Evolutionary conservation across 2,797 vertebrate genomes (phyloP).

Genomic region (Tokudaia tokunoshimensis): DNA sequence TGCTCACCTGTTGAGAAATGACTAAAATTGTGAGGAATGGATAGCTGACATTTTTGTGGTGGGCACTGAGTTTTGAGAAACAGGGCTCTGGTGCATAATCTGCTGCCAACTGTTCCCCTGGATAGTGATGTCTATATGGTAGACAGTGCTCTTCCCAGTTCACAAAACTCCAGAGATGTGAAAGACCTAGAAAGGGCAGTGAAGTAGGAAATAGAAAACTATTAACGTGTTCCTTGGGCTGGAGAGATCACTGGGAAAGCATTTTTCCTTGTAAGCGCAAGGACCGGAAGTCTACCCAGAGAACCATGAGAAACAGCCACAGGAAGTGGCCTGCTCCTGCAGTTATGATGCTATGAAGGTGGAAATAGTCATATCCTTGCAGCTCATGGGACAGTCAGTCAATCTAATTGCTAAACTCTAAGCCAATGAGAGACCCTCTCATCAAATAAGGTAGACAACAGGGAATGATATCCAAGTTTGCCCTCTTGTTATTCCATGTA

Average conservation of each 20-base stretch:
- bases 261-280: background rate
- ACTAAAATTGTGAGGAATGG: conserved; percentile 46
- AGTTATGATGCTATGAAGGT: background rate
- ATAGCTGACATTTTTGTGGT: conserved; percentile 59
- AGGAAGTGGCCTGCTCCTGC: background rate
- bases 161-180: background rate
- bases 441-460: background rate
- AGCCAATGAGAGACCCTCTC: background rate
- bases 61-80: conserved; percentile 70
- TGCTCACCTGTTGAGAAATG: conserved; percentile 78
- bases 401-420: background rate
- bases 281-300: background rate
- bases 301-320: background rate
- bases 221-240: background rate
- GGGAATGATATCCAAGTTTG: too few species aligned
- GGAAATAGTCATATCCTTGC: background rate
- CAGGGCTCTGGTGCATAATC: conserved; percentile 51
- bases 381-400: background rate
- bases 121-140: conserved; percentile 43
- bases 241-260: background rate
- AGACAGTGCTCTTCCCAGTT: background rate
- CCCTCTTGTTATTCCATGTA: background rate
- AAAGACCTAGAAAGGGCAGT: background rate
- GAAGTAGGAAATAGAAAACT: background rate
- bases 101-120: conserved; percentile 65